Evolutionary conservation across 2,888 invertebrate genomes (phyloP).

Genomic region (Agonopterix subpropinquella): DNA sequence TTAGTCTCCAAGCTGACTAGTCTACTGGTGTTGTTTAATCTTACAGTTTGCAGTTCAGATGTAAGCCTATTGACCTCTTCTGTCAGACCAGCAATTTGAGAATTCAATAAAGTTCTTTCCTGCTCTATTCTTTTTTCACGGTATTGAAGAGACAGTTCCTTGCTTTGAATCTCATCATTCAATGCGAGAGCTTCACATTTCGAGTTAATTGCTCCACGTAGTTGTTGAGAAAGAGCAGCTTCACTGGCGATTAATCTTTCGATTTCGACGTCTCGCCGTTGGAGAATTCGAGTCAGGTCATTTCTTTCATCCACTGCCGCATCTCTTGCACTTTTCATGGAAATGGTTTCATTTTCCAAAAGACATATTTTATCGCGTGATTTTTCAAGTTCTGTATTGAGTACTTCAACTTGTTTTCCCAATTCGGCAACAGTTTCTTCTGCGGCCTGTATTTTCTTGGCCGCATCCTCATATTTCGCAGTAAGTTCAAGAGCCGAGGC

Average conservation of each 20-base stretch:
- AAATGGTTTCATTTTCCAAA: conserved; percentile 79
- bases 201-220: conserved; percentile 83
- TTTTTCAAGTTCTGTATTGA: conserved; percentile 79
- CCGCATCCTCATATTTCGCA: conserved; percentile 78
- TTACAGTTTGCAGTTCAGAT: conserved; percentile 84
- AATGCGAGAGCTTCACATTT: conserved; percentile 90
- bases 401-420: conserved; percentile 77
- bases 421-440: conserved; percentile 79
- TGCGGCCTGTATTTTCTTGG: conserved; percentile 76
- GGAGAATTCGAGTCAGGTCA: conserved; percentile 81
- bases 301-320: conserved; percentile 84
- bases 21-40: conserved; percentile 80
- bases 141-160: conserved; percentile 85
- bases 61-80: conserved; percentile 87
- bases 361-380: conserved; percentile 78
- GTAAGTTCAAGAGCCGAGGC: conserved; percentile 72
- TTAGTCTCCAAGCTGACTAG: conserved; percentile 84
- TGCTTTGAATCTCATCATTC: conserved; percentile 87
- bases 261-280: conserved; percentile 83
- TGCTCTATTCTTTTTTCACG: conserved; percentile 90
- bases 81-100: conserved; percentile 86
- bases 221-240: conserved; percentile 80
- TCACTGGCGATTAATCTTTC: conserved; percentile 83
- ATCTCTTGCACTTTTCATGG: conserved; percentile 82
- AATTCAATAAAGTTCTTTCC: conserved; percentile 84